These are phyloP conservation scores for Heteromyza rotundicornis DNA, from an alignment of 2,888 invertebrate species.

Conservation along the genomic window DNA sequence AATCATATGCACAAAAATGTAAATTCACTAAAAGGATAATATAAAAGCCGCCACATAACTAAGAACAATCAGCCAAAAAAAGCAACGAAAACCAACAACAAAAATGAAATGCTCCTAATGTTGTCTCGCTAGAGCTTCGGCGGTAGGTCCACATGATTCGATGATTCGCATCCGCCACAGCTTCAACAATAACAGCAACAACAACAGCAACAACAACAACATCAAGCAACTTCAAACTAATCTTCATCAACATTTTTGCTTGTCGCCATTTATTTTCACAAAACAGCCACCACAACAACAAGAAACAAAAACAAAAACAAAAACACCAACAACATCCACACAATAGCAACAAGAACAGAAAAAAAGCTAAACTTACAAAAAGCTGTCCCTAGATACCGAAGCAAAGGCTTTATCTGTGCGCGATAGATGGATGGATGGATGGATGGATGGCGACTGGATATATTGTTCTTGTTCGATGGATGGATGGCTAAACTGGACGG, in stretches of 20 bases:
- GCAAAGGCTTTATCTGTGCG: slow-evolving; percentile 43
- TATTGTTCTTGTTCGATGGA: neutral
- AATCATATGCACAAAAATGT: slow-evolving; percentile 50
- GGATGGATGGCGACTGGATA: slow-evolving; percentile 31
- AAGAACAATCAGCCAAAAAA: slow-evolving; percentile 11
- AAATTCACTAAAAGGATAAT: slow-evolving; percentile 54
- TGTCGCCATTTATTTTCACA: slow-evolving; percentile 43
- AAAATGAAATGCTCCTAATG: slow-evolving; percentile 17
- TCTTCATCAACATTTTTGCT: slow-evolving; percentile 50
- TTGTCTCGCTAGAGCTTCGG: neutral
- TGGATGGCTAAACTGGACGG: no score
- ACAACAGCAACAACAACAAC: slow-evolving; percentile 16
- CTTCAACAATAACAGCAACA: slow-evolving; percentile 20
- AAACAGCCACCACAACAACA: slow-evolving; percentile 25
- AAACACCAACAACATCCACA: slow-evolving; percentile 25
- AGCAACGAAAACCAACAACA: slow-evolving; percentile 20
- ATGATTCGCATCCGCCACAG: slow-evolving; percentile 13
- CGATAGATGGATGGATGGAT: slow-evolving; percentile 54
- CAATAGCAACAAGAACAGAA: slow-evolving; percentile 20
- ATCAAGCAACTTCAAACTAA: slow-evolving; percentile 39
- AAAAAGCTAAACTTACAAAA: no score
- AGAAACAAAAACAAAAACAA: slow-evolving; percentile 15
- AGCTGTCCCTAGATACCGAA: slow-evolving; percentile 45
- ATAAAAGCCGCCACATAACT: slow-evolving; percentile 18
- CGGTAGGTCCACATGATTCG: no score